phyloP scores from a whole-genome alignment of 2,113 vertebrate genomes.

The Hiodon tergisus region DNA sequence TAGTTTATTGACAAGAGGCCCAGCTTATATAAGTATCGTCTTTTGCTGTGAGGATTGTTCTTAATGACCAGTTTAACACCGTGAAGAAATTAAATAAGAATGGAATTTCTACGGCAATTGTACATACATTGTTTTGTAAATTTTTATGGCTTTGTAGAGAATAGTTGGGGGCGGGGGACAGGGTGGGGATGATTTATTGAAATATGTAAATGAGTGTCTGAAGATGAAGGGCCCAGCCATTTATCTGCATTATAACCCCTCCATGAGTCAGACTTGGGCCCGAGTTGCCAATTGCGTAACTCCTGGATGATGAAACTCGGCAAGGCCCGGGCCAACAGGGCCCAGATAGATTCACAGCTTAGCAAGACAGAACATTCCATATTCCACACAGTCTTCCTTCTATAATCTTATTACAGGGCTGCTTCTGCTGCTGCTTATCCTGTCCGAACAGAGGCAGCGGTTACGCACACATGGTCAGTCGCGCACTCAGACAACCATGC shows the following conservation, averaged over 20 bases:
- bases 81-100: no score
- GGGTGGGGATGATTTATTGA: not conserved
- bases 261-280: constrained; percentile 9
- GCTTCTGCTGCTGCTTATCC: constrained; percentile 51
- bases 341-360: constrained; percentile 42
- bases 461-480: constrained; percentile 41
- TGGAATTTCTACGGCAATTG: no score
- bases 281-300: constrained; percentile 4
- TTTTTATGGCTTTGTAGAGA: no score
- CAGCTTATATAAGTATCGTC: no score
- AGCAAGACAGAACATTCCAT: constrained; percentile 64
- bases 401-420: constrained; percentile 72
- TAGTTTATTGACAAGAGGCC: no score
- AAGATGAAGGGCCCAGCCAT: constrained; percentile 6
- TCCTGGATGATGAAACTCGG: constrained; percentile 13
- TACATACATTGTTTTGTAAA: not conserved
- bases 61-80: no score
- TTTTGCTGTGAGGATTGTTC: no score
- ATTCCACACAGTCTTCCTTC: constrained; percentile 60
- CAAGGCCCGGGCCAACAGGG: not conserved
- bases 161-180: no score
- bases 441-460: constrained; percentile 46
- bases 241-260: constrained; percentile 1
- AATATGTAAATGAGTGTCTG: constrained; percentile 9
- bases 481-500: constrained; percentile 33